Evolutionary conservation across 1,140 invertebrate genomes (phyloP).

Genomic region (Pollicipes pollicipes): DNA sequence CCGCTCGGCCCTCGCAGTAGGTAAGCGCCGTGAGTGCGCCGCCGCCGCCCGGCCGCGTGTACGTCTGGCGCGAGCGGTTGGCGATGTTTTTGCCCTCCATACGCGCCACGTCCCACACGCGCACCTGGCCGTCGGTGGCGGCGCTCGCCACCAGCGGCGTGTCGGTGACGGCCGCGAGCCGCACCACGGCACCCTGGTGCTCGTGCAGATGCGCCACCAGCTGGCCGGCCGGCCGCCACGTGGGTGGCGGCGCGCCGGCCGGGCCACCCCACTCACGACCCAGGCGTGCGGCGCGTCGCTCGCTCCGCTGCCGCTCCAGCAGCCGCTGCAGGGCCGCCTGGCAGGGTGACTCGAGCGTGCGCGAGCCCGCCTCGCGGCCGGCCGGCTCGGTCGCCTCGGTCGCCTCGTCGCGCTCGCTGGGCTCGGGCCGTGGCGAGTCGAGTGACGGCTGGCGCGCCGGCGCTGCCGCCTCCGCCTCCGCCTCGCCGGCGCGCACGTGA

Average conservation of each 20-base stretch:
- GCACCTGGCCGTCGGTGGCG: constrained; percentile 68
- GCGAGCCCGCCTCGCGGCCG: neutral
- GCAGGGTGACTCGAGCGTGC: constrained; percentile 37
- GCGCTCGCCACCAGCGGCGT: constrained; percentile 55
- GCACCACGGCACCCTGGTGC: constrained; percentile 52
- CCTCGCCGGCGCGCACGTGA: neutral
- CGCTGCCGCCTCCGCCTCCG: no score
- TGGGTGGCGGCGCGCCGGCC: constrained; percentile 21
- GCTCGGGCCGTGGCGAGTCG: neutral
- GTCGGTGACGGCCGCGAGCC: constrained; percentile 21
- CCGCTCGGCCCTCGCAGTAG: neutral
- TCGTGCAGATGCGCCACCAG: constrained; percentile 88
- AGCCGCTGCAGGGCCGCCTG: constrained; percentile 51
- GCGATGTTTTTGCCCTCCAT: constrained; percentile 41
- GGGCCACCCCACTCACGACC: constrained; percentile 26
- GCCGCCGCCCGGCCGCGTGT: constrained; percentile 14
- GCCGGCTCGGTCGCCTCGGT: neutral
- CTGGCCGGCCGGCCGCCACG: constrained; percentile 57
- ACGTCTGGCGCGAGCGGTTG: constrained; percentile 38
- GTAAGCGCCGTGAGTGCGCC: constrained; percentile 2
- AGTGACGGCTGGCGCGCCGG: no score
- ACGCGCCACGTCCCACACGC: constrained; percentile 75
- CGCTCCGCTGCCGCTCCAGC: constrained; percentile 50
- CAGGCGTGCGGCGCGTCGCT: constrained; percentile 22
- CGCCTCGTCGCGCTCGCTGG: neutral